These are phyloP conservation scores for Lepidochrysops patricia DNA, from an alignment of 2,888 invertebrate genomes.

Conservation along the genomic window DNA sequence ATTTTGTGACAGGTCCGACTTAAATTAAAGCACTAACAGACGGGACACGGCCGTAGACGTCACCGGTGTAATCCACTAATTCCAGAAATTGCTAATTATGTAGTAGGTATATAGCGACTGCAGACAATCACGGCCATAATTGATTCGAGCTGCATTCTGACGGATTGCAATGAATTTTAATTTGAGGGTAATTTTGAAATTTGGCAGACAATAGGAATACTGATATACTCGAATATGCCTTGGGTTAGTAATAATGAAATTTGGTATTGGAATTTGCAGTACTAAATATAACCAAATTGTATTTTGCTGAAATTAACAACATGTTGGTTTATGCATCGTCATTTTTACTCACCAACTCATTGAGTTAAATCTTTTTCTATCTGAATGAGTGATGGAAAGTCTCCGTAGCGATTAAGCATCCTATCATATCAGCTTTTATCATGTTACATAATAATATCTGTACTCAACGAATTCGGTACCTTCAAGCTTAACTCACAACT, in stretches of 20 bases:
- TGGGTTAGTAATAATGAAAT: not conserved
- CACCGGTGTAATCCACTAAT: not conserved
- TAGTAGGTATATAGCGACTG: not conserved
- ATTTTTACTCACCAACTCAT: no score
- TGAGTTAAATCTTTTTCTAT: no score
- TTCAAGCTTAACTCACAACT: no score
- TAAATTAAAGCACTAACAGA: slow-evolving; percentile 4
- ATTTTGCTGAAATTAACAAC: not conserved
- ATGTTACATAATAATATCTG: no score
- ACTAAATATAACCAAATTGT: not conserved
- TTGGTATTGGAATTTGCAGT: not conserved
- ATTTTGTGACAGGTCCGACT: slow-evolving; percentile 6
- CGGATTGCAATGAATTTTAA: not conserved
- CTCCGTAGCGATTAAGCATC: no score
- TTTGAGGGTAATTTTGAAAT: not conserved
- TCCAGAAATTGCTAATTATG: not conserved
- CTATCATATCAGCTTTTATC: no score
- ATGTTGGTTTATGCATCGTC: not conserved
- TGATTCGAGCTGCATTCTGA: not conserved
- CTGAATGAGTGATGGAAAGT: no score
- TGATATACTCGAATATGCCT: not conserved
- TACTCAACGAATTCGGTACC: no score
- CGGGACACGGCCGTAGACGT: not conserved
- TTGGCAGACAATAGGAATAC: not conserved
- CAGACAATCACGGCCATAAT: not conserved